These are phyloP conservation scores for Diabrotica balteata DNA, from an alignment of 2,888 invertebrate species.

Conservation along the genomic window DNA sequence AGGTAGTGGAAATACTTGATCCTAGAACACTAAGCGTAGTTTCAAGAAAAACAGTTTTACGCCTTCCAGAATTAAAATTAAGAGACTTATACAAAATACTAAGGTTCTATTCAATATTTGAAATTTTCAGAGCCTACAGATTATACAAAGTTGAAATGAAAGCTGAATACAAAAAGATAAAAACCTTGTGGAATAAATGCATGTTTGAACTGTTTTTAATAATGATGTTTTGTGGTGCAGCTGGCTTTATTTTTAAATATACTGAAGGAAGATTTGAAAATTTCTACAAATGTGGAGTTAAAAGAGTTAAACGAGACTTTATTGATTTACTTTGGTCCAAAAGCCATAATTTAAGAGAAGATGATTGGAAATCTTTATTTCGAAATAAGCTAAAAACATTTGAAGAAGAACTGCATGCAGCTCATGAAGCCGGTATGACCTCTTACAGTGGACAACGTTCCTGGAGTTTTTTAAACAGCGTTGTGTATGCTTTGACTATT, in stretches of 20 bases:
- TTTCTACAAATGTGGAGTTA: slow-evolving; percentile 87
- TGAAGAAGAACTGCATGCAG: slow-evolving; percentile 83
- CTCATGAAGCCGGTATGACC: slow-evolving; percentile 84
- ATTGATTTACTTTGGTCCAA: slow-evolving; percentile 83
- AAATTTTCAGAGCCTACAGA: slow-evolving; percentile 64
- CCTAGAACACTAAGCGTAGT: slow-evolving; percentile 55
- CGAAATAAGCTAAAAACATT: slow-evolving; percentile 81
- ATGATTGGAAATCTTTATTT: slow-evolving; percentile 89
- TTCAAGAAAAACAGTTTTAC: slow-evolving; percentile 44
- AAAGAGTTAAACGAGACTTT: slow-evolving; percentile 85
- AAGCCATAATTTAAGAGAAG: slow-evolving; percentile 83
- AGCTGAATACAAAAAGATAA: slow-evolving; percentile 65
- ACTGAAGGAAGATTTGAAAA: slow-evolving; percentile 87
- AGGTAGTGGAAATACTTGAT: slow-evolving; percentile 55
- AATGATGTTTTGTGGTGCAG: slow-evolving; percentile 75
- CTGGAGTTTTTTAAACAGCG: slow-evolving; percentile 88
- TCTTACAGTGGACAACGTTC: slow-evolving; percentile 84
- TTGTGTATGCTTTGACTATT: slow-evolving; percentile 85
- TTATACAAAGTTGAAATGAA: slow-evolving; percentile 68
- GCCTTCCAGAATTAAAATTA: slow-evolving; percentile 43
- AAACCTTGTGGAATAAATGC: slow-evolving; percentile 70
- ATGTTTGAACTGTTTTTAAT: slow-evolving; percentile 72
- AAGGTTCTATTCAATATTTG: slow-evolving; percentile 54
- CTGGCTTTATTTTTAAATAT: slow-evolving; percentile 80
- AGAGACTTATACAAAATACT: slow-evolving; percentile 47